Evolutionary conservation across 2,888 invertebrate species (phyloP), one percentile per base, ranked within the genome.

Genomic region (Gerris lacustris): DNA sequence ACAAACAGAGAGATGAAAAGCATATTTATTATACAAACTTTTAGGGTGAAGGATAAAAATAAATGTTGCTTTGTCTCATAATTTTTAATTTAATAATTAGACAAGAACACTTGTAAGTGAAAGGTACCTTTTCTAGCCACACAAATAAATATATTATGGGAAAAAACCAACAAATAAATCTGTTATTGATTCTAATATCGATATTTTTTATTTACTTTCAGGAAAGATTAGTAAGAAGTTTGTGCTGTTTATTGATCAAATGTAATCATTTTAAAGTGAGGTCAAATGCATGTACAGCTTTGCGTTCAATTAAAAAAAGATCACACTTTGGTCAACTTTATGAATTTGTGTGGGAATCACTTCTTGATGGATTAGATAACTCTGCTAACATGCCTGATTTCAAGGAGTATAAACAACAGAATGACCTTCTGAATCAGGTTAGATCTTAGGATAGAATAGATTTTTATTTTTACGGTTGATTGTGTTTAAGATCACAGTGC

Each of bases 191-290:
- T 31, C 31, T 31, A 31, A 31, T 31, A 31, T 31, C 31, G 2
- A 66, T 17, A 9, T 66, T 66, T 9, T 66, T 66, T 66, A 31
- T 68, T 44, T 44, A 44, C 67, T 68, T 73, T 67, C 80, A 90
- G 88, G 81, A 80, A 45, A 80, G 84, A 75, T 85, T 92, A 0
- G 88, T 90, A 76, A 82, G 84, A 15, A 84, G 85, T 11, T 76
- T 94, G 6, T 86, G 86, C 73, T 83, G 83, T 17, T 80, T 92
- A 18, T 86, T 91, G 0, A 85, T 87, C 68, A 86, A 86, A 73
- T 91, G 90, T 79, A 86, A 87, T 71, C 94, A 94, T 79, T 90
- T 94, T 75, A 95, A 95, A 83, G 95, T 95, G 6, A 87, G 94
- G 45, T 93, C 92, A 72, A 94, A 91, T 80, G 94, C 94, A 5